Evolutionary conservation across 2,797 vertebrate genomes (phyloP).

Genomic region (Vireo griseus): DNA sequence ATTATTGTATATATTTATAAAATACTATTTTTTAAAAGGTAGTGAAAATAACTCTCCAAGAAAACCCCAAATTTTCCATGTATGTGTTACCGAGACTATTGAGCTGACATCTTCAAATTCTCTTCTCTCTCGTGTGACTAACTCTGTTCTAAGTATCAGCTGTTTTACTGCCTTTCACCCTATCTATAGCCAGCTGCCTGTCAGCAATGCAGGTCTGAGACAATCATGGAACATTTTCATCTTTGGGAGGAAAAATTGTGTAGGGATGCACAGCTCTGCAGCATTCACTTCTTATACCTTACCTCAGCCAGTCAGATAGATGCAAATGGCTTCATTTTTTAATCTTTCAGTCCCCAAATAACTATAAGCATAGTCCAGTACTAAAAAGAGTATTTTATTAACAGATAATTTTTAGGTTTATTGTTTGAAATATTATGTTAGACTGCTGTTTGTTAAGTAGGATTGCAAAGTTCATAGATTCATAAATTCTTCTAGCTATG

Average conservation of each 20-base stretch:
- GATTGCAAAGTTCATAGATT: background rate
- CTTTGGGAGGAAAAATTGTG: background rate
- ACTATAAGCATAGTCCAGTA: background rate
- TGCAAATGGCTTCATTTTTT: background rate
- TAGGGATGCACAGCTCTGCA: background rate
- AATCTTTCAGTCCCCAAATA: background rate
- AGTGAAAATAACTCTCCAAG: background rate
- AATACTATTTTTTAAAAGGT: background rate
- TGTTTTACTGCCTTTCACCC: background rate
- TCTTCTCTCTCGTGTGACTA: background rate
- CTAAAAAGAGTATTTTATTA: background rate
- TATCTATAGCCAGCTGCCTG: background rate
- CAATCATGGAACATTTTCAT: background rate
- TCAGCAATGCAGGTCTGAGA: background rate
- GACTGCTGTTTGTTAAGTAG: background rate
- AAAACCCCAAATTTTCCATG: background rate
- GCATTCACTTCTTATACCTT: background rate
- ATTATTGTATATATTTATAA: background rate
- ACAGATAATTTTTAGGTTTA: background rate
- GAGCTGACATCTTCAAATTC: background rate
- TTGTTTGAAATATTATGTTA: background rate
- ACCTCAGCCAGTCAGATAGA: background rate
- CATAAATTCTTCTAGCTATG: background rate
- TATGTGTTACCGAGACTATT: background rate
- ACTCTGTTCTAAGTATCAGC: background rate